Evolutionary conservation across 2,113 vertebrate species (phyloP), one percentile per base, ranked within the genome.

Genomic region (Nicator chloris): DNA sequence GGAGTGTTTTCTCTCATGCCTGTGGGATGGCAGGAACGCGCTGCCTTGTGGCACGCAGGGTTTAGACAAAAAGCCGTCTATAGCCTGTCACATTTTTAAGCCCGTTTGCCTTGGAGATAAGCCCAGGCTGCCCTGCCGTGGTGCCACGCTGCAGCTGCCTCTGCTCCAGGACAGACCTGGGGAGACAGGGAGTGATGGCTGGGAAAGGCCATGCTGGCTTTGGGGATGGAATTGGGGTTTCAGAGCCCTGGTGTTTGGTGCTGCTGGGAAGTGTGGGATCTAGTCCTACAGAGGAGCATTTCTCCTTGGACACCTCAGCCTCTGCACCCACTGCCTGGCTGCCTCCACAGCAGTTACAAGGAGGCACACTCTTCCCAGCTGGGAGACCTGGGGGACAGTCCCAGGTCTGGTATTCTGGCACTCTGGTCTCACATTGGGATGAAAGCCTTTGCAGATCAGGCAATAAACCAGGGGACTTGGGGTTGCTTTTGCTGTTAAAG

Each of bases 1-100:
- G 86, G 82, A 93, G 94, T 90, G 72, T 72, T 72, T 81, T 86
- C 76, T 51, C 27, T 83, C 86, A 37, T 18, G 13, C 82, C 93
- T 69, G 91, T 13, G 15, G 93, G 94, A 83, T 90, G 75, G 91
- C 86, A 54, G 71, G 89, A 93, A 69, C 26, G 10, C 39, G 6
- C 69, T 68, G n/a, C 83, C 92, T 78, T 9, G 5, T 42, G 77
- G 91, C 87, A 71, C 47, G 39, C 44, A 9, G 44, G 1, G 4
- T 21, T 75, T 27, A 78, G 51, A 84, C 78, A 92, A 87, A 89
- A 82, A 78, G 60, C 84, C 6, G 4, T 44, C 84, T 82, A 20
- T 33, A 63, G 73, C 84, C 64, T 35, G 49, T n/a, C 81, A 54
- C 51, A 40, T 81, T 89, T 84, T 56, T 30, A 8, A 92, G 84